A percentile compares a stretch with the other conserved stretches of the same genome.
Conservation (phyloP, 1,140 invertebrate species). For the Macrotrachela quadricornifera region DNA sequence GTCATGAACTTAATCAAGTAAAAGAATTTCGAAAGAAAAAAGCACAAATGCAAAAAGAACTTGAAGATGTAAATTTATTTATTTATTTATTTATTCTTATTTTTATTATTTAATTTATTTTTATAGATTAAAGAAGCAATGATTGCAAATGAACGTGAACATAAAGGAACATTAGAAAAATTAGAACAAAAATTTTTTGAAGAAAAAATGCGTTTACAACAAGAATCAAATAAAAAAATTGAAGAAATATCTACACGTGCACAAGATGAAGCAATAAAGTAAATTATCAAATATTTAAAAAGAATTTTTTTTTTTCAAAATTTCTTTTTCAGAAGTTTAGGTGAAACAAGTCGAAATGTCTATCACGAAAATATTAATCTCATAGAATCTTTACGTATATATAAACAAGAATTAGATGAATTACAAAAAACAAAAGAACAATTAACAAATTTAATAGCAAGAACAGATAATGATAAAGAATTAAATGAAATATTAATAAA, state of each 20-base stretch:
- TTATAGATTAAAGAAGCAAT: no score
- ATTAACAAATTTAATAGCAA: no score
- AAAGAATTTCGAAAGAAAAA: no score
- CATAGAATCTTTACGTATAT: conserved; percentile 23
- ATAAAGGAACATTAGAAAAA: no score
- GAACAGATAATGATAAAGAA: no score
- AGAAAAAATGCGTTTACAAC: conserved; percentile 25
- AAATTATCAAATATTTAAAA: not conserved
- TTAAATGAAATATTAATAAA: conserved; percentile 14
- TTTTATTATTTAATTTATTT: not conserved
- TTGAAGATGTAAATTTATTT: no score
- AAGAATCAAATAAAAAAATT: conserved; percentile 30
- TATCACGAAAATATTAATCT: conserved; percentile 30
- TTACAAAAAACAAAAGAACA: no score
- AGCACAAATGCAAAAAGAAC: no score
- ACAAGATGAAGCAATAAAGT: conserved; percentile 28
- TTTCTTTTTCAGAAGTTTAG: conserved; percentile 20
- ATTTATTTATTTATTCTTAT: no score
- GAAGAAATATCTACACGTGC: conserved; percentile 28
- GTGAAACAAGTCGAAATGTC: conserved; percentile 27
- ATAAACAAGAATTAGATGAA: conserved; percentile 12
- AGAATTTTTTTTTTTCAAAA: not conserved
- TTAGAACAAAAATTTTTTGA: no score
- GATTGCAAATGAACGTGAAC: no score
- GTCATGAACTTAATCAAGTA: no score